Base-by-base conservation (phyloP, 1,140 invertebrate species). In the Scaptomyza pallida region DNA sequence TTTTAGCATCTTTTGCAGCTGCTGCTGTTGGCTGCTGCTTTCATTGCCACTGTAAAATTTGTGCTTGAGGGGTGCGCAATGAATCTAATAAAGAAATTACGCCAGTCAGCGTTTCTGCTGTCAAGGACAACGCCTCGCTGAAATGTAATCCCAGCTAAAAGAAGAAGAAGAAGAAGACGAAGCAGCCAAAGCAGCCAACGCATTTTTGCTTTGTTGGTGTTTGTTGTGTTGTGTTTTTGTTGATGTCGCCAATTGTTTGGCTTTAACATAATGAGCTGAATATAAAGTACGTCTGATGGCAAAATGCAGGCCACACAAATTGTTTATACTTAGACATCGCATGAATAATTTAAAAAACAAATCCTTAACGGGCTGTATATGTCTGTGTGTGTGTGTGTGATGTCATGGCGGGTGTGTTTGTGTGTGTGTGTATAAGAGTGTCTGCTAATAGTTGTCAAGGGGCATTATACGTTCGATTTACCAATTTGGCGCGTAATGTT, bases 11-110 rank as follows among this genome's bases (percentile, higher is more conserved):
- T 65, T 55, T 48, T n/a, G 57, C 63, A 13, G 19, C 51, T 41
- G n/a, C n/a, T n/a, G n/a, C n/a, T n/a, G n/a, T n/a, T n/a, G n/a
- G n/a, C n/a, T n/a, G 72, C 54, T 50, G 64, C 17, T 30, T 6
- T 9, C 26, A 43, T 52, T 30, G 30, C 9, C 33, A 21, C n/a
- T 37, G 19, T 3, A 12, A 69, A 62, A 69, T 63, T 57, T 69
- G n/a, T n/a, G 37, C 78, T 71, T 26, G 48, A 48, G 57, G 57
- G 56, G 59, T n/a, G n/a, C 56, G 41, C 48, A 83, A 83, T 77
- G 77, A 82, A 82, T 88, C 82, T 76, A 88, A 88, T 88, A 89
- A 88, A 88, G 83, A 89, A 88, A 88, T 88, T 88, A 88, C 83
- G 80, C 68, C 57, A 82, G 78, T 82, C 71, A 72, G 64, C 60